These are phyloP conservation scores for Eublepharis macularius DNA, from an alignment of 2,113 vertebrate species.

Conservation along the genomic window DNA sequence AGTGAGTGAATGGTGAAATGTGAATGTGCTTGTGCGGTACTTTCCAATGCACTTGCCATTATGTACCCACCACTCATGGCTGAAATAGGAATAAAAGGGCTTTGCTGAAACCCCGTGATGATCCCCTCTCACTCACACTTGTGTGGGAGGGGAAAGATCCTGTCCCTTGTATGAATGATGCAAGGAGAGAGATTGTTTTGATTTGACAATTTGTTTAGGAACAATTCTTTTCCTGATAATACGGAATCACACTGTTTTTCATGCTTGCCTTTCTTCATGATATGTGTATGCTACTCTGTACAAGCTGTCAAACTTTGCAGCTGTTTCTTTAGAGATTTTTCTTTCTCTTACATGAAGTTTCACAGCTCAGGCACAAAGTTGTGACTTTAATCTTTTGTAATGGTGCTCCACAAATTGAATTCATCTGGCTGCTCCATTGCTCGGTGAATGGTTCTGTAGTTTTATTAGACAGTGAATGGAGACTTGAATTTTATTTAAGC, in stretches of 20 bases:
- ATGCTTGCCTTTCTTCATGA: background rate
- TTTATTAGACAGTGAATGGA: conserved; percentile 29
- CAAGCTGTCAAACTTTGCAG: conserved; percentile 27
- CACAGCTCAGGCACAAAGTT: conserved; percentile 21
- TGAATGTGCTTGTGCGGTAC: background rate
- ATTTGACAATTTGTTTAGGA: background rate
- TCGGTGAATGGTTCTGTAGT: background rate
- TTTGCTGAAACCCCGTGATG: background rate
- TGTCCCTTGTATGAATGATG: background rate
- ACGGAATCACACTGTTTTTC: background rate
- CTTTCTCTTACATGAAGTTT: conserved; percentile 25
- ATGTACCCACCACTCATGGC: background rate
- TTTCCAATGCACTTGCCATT: background rate
- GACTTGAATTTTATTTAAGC: conserved; percentile 46
- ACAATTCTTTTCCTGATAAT: background rate
- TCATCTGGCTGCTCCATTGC: conserved; percentile 11
- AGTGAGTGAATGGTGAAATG: background rate
- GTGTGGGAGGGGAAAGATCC: background rate
- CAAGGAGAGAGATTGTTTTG: background rate
- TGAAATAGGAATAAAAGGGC: background rate
- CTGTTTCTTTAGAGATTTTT: conserved; percentile 17
- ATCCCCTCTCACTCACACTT: background rate
- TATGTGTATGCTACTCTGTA: conserved; percentile 18
- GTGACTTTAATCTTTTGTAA: conserved; percentile 39
- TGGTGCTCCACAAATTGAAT: conserved; percentile 21